Evolutionary conservation across 1,140 invertebrate species (phyloP), one percentile per base, ranked within the genome.

Genomic region (Phocides pigmalion): DNA sequence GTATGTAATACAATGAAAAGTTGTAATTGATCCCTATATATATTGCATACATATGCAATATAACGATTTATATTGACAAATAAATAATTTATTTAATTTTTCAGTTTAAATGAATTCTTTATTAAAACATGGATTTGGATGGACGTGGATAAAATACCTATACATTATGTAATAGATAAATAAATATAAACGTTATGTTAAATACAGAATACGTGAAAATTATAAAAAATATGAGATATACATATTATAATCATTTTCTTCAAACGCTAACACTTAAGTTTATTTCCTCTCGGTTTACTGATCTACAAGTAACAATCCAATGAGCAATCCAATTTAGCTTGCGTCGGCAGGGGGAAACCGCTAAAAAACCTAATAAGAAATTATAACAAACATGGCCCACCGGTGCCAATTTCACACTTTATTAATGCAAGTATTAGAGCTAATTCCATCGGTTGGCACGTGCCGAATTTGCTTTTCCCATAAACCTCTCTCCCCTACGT

Each of bases 341-440:
- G 37, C 35, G 42, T 51, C 35, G 59, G 19, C 32, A 59, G 62
- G 66, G 70, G 70, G 37, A 66, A 50, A 49, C 46, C 32, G 62
- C 63, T 76, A 72, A 81, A 87, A 84, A 85, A 75, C 35, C 68
- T 82, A 87, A 86, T 87, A 87, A 76, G 78, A 84, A 87, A 87
- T 89, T 88, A 89, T 83, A 85, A 84, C 85, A 87, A 90, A 89
- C 83, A 89, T 67, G 68, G 67, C 63, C 74, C 66, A 76, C 71
- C 75, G 81, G 85, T 87, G 74, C 80, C 87, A 90, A 91, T 91
- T 91, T 91, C 84, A 91, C 89, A 91, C 89, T 91, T 91, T 91
- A 91, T 91, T 91, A 91, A 89, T 88, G 84, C 82, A 82, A 90
- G 87, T 90, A 91, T 90, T 91, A 89, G 68, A 68, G 82, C 84